These are phyloP conservation scores for Pao palembangensis DNA, from an alignment of 2,113 vertebrate genomes.

Conservation along the genomic window DNA sequence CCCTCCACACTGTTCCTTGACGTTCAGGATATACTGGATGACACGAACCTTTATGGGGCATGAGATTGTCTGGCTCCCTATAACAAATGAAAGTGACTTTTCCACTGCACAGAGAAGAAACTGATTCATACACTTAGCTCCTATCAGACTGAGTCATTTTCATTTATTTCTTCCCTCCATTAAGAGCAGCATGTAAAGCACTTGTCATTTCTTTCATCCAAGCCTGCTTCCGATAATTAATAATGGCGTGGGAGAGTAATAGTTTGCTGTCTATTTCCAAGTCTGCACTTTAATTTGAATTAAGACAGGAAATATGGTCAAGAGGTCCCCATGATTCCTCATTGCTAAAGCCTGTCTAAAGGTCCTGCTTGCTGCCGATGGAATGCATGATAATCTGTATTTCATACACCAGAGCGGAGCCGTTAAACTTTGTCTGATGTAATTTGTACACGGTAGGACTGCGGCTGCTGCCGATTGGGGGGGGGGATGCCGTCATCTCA, in stretches of 20 bases:
- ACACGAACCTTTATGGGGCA: too few relatives aligned
- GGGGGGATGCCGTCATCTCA: conserved; percentile 58
- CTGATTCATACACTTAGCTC: background rate
- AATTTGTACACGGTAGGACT: conserved; percentile 60
- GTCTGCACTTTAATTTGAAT: conserved; percentile 48
- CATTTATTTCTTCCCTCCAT: background rate
- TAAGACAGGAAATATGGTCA: conserved; percentile 50
- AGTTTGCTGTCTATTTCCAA: conserved; percentile 48
- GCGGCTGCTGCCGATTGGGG: conserved; percentile 14
- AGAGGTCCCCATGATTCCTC: conserved; percentile 46
- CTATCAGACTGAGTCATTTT: conserved; percentile 1
- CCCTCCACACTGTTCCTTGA: conserved; percentile 39
- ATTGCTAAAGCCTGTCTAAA: conserved; percentile 38
- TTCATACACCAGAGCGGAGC: conserved; percentile 58
- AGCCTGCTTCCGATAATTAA: conserved; percentile 58
- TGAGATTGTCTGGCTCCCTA: too few relatives aligned
- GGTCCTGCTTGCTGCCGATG: conserved; percentile 37
- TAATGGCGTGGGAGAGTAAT: conserved; percentile 43
- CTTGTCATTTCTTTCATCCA: conserved; percentile 50
- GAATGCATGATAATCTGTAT: conserved; percentile 63
- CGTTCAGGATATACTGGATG: conserved; percentile 10
- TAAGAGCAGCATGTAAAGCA: conserved; percentile 5
- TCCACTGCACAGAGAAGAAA: background rate
- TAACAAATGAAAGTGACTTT: too few relatives aligned
- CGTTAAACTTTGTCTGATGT: conserved; percentile 69